Evolutionary conservation across 2,888 invertebrate species (phyloP).

Genomic region (Schizotus pectinicornis): DNA sequence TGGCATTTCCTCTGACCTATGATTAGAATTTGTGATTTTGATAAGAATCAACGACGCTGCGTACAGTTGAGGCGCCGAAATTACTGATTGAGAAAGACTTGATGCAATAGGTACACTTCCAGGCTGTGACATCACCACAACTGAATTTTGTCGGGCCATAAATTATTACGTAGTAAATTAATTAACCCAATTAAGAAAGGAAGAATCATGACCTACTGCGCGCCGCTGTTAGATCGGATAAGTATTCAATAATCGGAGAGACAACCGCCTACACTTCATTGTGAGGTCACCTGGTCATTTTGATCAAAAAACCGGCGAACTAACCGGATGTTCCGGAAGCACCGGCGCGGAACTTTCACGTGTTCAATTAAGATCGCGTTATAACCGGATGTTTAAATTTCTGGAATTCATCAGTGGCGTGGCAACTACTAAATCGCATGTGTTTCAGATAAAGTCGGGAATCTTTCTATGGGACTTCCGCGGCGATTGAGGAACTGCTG

Average conservation of each 20-base stretch:
- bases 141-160: not conserved
- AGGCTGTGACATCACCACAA: no score
- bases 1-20: no score
- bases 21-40: no score
- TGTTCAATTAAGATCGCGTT: constrained; percentile 1
- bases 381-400: constrained; percentile 1
- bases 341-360: constrained; percentile 8
- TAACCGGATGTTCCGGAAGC: constrained; percentile 14
- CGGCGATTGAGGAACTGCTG: not conserved
- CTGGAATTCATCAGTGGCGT: no score
- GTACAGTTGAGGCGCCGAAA: no score
- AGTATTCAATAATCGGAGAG: no score
- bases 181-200: constrained; percentile 7
- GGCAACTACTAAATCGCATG: not conserved
- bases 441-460: not conserved
- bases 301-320: no score
- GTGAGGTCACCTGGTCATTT: no score
- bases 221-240: not conserved
- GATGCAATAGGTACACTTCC: not conserved
- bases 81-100: not conserved
- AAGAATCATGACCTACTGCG: constrained; percentile 8
- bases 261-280: no score
- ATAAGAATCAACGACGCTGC: no score
- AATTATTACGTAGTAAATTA: constrained; percentile 9
- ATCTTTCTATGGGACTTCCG: not conserved